Evolutionary conservation across 2,888 invertebrate species (phyloP).

Genomic region (Lithosia quadra): DNA sequence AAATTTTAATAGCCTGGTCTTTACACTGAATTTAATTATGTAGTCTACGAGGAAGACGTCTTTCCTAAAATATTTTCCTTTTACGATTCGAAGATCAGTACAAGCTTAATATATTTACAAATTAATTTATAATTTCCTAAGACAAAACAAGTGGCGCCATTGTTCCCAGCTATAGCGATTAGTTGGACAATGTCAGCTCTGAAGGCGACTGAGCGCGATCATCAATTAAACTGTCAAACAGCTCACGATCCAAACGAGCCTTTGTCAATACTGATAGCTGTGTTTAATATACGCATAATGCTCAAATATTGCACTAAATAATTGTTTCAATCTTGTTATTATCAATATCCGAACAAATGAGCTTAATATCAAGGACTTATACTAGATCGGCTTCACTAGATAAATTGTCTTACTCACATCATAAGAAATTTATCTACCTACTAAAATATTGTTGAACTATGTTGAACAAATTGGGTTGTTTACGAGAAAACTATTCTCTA

Average conservation of each 20-base stretch:
- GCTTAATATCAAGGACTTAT: neutral
- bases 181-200: conserved; percentile 63
- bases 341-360: neutral
- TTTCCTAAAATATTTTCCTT: neutral
- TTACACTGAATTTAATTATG: neutral
- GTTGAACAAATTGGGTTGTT: too few species aligned
- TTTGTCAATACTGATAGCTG: conserved; percentile 39
- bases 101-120: neutral
- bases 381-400: neutral
- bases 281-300: conserved; percentile 10
- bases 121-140: conserved; percentile 29
- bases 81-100: neutral
- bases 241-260: conserved; percentile 52
- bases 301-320: neutral
- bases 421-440: too few species aligned
- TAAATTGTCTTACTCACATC: too few species aligned
- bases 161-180: conserved; percentile 57
- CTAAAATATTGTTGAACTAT: too few species aligned
- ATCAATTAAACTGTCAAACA: conserved; percentile 76
- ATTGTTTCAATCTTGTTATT: neutral
- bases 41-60: neutral
- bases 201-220: conserved; percentile 62
- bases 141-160: conserved; percentile 57
- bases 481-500: too few species aligned
- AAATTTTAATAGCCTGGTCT: neutral